Base-by-base conservation (phyloP, 2,797 vertebrate genomes). In the Geotrypetes seraphini region DNA sequence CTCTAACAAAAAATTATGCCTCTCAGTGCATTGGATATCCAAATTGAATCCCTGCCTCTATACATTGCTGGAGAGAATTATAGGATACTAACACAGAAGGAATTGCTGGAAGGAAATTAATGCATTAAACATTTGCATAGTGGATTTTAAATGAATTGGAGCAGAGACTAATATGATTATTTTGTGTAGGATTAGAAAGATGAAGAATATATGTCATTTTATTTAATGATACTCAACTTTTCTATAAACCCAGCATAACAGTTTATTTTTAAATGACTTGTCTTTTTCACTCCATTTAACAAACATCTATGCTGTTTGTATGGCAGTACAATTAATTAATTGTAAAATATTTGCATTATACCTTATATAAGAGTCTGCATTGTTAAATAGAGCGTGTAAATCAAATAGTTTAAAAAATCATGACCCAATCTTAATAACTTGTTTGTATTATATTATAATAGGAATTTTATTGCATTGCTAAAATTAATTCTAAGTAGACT, bases 271-370 rank as follows among this genome's bases (percentile, higher is more conserved):
- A 37, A 63, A 39, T 41, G 11, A 36, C 52, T 57, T 49, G 16
- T 13, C 53, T 57, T 62, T 60, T 69, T 63, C 33, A 51, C 43
- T 39, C 18, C 35, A 62, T 66, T 73, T 73, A 73, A 54, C 19
- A 64, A 55, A 69, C 68, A 64, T 8, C 43, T 12, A 27, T 36
- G 50, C 38, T 65, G 26, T 68, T 66, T 55, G 32, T 35, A 22
- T 25, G 20, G 20, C 19, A 60, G 8, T 27, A 10, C 49, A 16
- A 16, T 33, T 23, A 66, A 71, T 62, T 69, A 68, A 68, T 67
- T n/a, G 29, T 18, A 18, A 25, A 30, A 48, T 56, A 60, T 67
- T 68, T 69, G 18, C 53, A 66, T 67, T 60, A 53, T 47, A 28
- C 43, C 61, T 44, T 52, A 66, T 70, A 63, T 52, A 69, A 19